phyloP scores from a whole-genome alignment of 2,888 invertebrate species.

The Tipula helvola region DNA sequence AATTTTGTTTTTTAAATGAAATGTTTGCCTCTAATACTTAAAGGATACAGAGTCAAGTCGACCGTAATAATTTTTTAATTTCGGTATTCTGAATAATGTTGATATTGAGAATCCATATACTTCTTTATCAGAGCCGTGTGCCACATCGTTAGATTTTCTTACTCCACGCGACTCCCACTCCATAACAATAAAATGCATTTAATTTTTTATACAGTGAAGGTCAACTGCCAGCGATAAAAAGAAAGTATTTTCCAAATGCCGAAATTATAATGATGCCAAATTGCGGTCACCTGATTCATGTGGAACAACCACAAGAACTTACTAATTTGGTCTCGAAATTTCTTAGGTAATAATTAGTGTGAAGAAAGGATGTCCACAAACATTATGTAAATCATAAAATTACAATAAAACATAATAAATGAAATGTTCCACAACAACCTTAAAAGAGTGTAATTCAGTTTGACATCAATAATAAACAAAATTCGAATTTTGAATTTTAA shows the following conservation, averaged over 20 bases:
- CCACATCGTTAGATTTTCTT: neutral
- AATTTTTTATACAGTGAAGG: slow-evolving; percentile 25
- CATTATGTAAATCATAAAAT: too few species aligned
- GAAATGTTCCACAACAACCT: neutral
- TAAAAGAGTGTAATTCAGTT: neutral
- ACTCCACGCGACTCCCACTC: too few species aligned
- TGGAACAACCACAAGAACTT: slow-evolving; percentile 56
- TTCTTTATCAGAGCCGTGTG: too few species aligned
- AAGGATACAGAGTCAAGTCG: too few species aligned
- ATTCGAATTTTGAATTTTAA: too few species aligned
- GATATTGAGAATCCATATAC: too few species aligned
- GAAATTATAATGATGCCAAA: slow-evolving; percentile 51
- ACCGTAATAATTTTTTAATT: too few species aligned
- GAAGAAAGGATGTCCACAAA: too few species aligned
- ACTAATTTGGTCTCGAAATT: slow-evolving; percentile 34
- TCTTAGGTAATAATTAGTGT: neutral
- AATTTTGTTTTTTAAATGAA: too few species aligned
- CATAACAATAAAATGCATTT: neutral
- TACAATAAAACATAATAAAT: too few species aligned
- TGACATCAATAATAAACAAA: neutral
- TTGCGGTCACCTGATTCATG: slow-evolving; percentile 85
- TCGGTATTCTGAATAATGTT: too few species aligned
- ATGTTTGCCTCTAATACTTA: too few species aligned
- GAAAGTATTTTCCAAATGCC: slow-evolving; percentile 55
- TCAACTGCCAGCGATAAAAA: slow-evolving; percentile 50